Evolutionary conservation across 2,888 invertebrate species (phyloP).

Genomic region (Rotaria socialis): DNA sequence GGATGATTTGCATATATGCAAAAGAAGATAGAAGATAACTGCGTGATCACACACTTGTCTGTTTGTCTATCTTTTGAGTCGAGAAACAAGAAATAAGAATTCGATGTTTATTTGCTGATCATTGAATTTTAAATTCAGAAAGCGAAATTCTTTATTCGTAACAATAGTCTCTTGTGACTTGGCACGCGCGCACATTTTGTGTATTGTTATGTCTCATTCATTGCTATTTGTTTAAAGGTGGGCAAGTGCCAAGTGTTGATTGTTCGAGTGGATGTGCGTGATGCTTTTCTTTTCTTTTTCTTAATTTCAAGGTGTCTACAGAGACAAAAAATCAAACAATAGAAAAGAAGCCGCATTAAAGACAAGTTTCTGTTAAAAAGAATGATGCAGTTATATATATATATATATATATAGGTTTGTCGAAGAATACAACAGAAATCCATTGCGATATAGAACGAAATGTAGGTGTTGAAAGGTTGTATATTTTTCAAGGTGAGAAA

Average conservation of each 20-base stretch:
- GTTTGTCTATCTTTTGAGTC: neutral
- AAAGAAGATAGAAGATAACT: slow-evolving; percentile 16
- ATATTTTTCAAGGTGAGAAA: neutral
- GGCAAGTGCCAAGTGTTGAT: slow-evolving; percentile 29
- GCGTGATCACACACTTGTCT: neutral
- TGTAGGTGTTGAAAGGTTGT: neutral
- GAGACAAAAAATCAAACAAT: neutral
- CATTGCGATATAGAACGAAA: neutral
- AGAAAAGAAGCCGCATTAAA: neutral
- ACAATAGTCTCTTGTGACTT: slow-evolving; percentile 29
- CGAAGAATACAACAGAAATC: neutral
- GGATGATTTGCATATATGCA: slow-evolving; percentile 5
- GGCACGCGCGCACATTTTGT: slow-evolving; percentile 3
- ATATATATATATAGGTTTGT: too few species aligned
- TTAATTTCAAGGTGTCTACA: neutral
- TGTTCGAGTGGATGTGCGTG: slow-evolving; percentile 23
- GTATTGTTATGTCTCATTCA: neutral
- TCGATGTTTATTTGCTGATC: neutral
- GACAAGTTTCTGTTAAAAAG: too few species aligned
- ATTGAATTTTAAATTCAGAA: neutral
- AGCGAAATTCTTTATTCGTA: neutral
- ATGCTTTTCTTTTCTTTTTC: neutral
- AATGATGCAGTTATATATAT: too few species aligned
- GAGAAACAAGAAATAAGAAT: neutral
- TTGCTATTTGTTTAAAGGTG: slow-evolving; percentile 12